phyloP scores from a whole-genome alignment of 2,797 vertebrate species.

The Spinibarbus caldwelli region DNA sequence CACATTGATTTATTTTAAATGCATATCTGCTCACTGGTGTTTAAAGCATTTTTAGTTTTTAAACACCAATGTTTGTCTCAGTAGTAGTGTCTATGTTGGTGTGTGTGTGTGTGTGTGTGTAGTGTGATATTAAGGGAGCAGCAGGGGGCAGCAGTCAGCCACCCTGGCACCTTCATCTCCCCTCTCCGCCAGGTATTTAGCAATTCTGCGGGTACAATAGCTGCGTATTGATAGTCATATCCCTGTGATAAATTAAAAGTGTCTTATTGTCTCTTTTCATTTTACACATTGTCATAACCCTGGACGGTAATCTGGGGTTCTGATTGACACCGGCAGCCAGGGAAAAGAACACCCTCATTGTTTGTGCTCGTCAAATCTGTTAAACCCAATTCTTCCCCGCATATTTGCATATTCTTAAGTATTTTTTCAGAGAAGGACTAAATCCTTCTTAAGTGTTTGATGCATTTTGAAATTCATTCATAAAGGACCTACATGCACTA shows the following conservation, averaged over 20 bases:
- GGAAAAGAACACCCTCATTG: slow-evolving; percentile 84
- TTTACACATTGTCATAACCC: slow-evolving; percentile 86
- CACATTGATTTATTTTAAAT: neutral
- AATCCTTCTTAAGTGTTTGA: slow-evolving; percentile 94
- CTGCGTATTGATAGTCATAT: slow-evolving; percentile 82
- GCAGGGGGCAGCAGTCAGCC: slow-evolving; percentile 79
- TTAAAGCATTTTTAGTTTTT: neutral
- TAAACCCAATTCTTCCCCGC: slow-evolving; percentile 83
- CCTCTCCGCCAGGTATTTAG: slow-evolving; percentile 70
- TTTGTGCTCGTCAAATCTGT: slow-evolving; percentile 87
- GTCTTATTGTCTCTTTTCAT: slow-evolving; percentile 80
- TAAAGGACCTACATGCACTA: slow-evolving; percentile 95
- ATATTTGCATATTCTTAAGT: slow-evolving; percentile 97
- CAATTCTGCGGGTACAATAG: slow-evolving; percentile 75
- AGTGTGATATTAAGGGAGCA: slow-evolving; percentile 51
- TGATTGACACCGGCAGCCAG: slow-evolving; percentile 84
- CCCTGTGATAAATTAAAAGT: slow-evolving; percentile 84
- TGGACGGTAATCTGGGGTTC: slow-evolving; percentile 81
- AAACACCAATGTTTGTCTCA: no score
- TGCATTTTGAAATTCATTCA: slow-evolving; percentile 95
- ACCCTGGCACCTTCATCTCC: slow-evolving; percentile 58
- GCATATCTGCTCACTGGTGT: neutral
- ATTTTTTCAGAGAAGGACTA: slow-evolving; percentile 88
- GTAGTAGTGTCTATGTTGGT: neutral
- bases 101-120: neutral